phyloP scores from a whole-genome alignment of 2,113 vertebrate genomes.

The Poeciliopsis occidentalis region DNA sequence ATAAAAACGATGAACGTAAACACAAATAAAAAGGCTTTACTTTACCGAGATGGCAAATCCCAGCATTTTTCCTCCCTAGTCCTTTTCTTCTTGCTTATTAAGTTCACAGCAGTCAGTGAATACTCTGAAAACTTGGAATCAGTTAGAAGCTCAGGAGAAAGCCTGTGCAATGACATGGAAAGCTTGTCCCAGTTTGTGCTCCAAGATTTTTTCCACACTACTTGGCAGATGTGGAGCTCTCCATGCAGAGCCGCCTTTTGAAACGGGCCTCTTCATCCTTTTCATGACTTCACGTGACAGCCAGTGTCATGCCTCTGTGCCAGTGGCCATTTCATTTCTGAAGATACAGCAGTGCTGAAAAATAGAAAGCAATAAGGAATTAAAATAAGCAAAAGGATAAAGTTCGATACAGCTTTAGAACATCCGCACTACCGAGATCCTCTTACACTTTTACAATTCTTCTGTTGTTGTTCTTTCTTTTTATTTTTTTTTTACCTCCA shows the following conservation, averaged over 20 bases:
- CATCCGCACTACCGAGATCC: too few species aligned
- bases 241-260: constrained; percentile 34
- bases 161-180: constrained; percentile 61
- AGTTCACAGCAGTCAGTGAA: constrained; percentile 35
- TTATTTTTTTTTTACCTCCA: too few species aligned
- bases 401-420: background rate
- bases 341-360: background rate
- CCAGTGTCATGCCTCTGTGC: constrained; percentile 34
- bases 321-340: constrained; percentile 13
- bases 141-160: constrained; percentile 38
- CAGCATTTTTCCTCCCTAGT: background rate
- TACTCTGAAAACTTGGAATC: constrained; percentile 29
- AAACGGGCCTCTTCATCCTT: constrained; percentile 51
- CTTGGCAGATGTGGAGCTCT: constrained; percentile 49
- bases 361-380: background rate
- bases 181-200: constrained; percentile 38
- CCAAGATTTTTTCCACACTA: constrained; percentile 41
- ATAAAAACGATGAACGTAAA: background rate
- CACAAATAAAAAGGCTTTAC: background rate
- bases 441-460: too few species aligned
- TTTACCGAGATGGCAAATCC: background rate
- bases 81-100: constrained; percentile 15
- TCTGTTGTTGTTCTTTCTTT: too few species aligned
- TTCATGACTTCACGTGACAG: constrained; percentile 62
- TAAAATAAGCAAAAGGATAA: background rate